Conservation (phyloP, 1,140 invertebrate genomes). For the Heliconius himera region DNA sequence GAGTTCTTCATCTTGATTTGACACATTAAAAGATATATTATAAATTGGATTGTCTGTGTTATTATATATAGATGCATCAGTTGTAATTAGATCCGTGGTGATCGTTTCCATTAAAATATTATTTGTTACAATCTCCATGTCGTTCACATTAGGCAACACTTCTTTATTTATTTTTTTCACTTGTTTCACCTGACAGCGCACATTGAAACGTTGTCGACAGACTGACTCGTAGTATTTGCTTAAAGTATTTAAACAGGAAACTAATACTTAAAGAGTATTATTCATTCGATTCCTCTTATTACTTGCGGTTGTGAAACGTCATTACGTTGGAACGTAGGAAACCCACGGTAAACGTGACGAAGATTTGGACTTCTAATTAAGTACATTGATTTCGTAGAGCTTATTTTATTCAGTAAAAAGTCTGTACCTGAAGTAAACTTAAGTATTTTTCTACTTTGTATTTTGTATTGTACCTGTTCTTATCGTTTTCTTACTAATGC, state of each 20-base stretch:
- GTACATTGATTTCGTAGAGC: neutral
- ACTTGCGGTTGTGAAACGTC: slow-evolving; percentile 57
- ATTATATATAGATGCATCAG: neutral
- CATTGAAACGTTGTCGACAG: slow-evolving; percentile 28
- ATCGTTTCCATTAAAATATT: slow-evolving; percentile 8
- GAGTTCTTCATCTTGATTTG: slow-evolving; percentile 29
- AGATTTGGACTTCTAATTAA: neutral
- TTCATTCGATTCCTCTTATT: slow-evolving; percentile 53
- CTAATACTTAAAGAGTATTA: slow-evolving; percentile 49
- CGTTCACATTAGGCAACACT: slow-evolving; percentile 21
- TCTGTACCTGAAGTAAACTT: neutral
- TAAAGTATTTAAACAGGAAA: slow-evolving; percentile 54
- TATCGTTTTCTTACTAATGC: too few relatives aligned
- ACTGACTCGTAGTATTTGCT: slow-evolving; percentile 20
- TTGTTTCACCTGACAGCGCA: slow-evolving; percentile 20
- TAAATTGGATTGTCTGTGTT: neutral
- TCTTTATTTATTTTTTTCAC: slow-evolving; percentile 1
- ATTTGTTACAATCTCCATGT: slow-evolving; percentile 34
- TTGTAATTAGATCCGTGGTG: slow-evolving; percentile 1
- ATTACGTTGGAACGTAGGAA: slow-evolving; percentile 39
- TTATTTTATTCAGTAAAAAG: neutral
- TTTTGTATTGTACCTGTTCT: too few relatives aligned
- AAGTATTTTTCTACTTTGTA: neutral
- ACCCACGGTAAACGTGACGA: slow-evolving; percentile 14
- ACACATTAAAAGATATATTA: neutral